A percentile compares a stretch with the other conserved stretches of the same genome.
Evolutionary conservation across 1,140 invertebrate species (phyloP).

Genomic region (Phenacoccus solenopsis): DNA sequence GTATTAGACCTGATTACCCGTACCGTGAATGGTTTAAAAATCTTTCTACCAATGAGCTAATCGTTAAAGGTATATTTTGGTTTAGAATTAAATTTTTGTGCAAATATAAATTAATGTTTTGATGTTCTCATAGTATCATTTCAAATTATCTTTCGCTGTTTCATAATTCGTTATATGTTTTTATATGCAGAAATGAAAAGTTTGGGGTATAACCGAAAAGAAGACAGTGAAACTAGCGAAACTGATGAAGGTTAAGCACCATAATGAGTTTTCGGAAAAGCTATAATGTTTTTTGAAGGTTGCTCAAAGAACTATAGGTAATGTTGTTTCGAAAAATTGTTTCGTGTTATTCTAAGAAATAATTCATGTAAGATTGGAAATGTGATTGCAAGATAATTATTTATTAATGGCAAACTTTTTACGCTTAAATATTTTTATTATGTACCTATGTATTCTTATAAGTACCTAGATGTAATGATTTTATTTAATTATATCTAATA

Average conservation of each 20-base stretch:
- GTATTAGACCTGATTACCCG: slow-evolving; percentile 51
- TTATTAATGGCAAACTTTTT: not conserved
- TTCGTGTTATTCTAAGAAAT: too few species aligned
- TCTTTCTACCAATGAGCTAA: slow-evolving; percentile 40
- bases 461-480: too few species aligned
- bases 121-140: too few species aligned
- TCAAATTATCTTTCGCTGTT: not conserved
- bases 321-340: not conserved
- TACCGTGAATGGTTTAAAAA: slow-evolving; percentile 59
- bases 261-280: too few species aligned
- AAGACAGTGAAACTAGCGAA: slow-evolving; percentile 1
- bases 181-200: slow-evolving; percentile 6
- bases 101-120: too few species aligned
- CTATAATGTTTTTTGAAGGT: not conserved
- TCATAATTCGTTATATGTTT: not conserved
- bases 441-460: too few species aligned
- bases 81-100: too few species aligned
- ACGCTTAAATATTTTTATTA: not conserved
- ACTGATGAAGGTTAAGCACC: not conserved
- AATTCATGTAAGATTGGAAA: not conserved
- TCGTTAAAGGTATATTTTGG: slow-evolving; percentile 39
- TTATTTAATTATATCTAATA: too few species aligned
- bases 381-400: not conserved
- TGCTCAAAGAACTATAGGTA: not conserved
- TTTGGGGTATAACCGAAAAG: not conserved